Evolutionary conservation across 2,797 vertebrate genomes (phyloP), one percentile per base, ranked within the genome.

Genomic region (Sebastes taczanowskii): DNA sequence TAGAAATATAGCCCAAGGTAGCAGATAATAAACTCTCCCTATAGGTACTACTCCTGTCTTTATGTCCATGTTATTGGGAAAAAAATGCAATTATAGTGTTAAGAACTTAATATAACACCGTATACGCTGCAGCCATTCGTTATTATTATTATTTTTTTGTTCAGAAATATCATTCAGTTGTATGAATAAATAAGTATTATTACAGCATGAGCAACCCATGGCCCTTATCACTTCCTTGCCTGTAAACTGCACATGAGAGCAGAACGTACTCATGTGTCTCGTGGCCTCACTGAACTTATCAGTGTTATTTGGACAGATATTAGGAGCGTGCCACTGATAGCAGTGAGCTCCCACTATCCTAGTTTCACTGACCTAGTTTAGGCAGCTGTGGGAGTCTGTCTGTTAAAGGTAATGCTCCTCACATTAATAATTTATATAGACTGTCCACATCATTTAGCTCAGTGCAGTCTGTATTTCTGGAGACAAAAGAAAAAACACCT

Each of bases 291-390:
- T 60, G 32, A 70, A 71, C 16, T 53, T 81, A 87, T 71, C 20
- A 32, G 16, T 58, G 49, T 22, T 80, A 70, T 87, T 85, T 84
- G 65, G 74, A 86, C 77, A 86, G 72, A 80, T 83, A 85, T 83
- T 53, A 76, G 60, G 71, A 90, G 74, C 66, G 72, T 78, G 71
- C 34, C 56, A 65, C 65, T 65, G 60, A 83, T 85, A 78, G 73
- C 73, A 64, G 34, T 9, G 56, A 52, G 64, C 61, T 67, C 72
- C 61, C 6, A 70, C 80, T 73, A 81, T 77, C 83, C 78, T 64
- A 64, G 56, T 87, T 90, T 88, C 82, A 77, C 23, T 91, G 90
- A 89, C 90, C 88, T 80, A 88, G 30, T 87, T 93, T 67, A 85
- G 60, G 85, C 87, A 91, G 87, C 81, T 83, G 23, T 71, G 66